Conservation (phyloP, 2,888 invertebrate genomes). For the Eilema sororculum region DNA sequence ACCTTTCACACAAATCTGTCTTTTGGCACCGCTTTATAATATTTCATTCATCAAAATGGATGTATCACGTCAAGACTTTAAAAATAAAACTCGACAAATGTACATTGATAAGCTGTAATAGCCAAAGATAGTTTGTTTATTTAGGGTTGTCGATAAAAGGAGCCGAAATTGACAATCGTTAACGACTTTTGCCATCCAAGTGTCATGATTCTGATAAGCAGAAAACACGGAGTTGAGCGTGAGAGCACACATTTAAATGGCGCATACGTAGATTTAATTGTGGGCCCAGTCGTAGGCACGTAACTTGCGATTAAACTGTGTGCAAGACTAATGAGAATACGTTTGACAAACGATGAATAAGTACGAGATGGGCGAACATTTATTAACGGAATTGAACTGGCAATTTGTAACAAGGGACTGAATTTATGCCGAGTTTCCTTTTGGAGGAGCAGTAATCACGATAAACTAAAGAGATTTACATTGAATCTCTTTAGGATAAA, state of each 20-base stretch:
- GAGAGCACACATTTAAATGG: conserved; percentile 34
- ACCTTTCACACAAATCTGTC: conserved; percentile 15
- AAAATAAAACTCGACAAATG: neutral
- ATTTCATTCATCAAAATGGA: conserved; percentile 20
- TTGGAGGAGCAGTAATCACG: conserved; percentile 48
- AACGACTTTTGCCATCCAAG: conserved; percentile 14
- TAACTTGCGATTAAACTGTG: conserved; percentile 20
- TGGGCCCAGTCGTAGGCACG: conserved; percentile 27
- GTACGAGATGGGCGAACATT: conserved; percentile 34
- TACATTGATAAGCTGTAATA: neutral
- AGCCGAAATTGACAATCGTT: conserved; percentile 2
- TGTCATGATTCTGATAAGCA: conserved; percentile 42
- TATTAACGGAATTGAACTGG: conserved; percentile 44
- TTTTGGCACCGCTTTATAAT: conserved; percentile 14
- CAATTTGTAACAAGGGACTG: conserved; percentile 35
- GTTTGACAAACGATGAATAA: conserved; percentile 35
- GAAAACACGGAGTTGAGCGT: conserved; percentile 29
- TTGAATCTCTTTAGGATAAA: conserved; percentile 49
- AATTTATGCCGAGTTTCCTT: conserved; percentile 41
- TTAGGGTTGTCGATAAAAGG: neutral
- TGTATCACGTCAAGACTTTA: conserved; percentile 5
- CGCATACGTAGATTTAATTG: conserved; percentile 29
- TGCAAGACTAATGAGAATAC: conserved; percentile 30
- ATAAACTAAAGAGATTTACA: conserved; percentile 54
- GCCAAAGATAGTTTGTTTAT: neutral